Conservation (phyloP, 2,113 vertebrate species). For the Panthera tigris region DNA sequence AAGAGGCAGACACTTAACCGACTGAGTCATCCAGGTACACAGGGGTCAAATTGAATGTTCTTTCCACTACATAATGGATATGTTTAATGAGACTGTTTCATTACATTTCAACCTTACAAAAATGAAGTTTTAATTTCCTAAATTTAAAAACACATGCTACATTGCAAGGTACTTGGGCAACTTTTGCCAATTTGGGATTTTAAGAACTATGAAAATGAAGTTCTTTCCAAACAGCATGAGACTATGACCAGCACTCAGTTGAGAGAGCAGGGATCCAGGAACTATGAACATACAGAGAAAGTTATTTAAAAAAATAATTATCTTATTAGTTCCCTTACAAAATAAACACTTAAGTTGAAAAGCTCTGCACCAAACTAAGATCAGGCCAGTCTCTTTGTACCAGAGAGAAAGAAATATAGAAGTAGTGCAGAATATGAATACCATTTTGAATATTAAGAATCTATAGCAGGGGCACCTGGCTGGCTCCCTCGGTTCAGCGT, state of each 20-base stretch:
- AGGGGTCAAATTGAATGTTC: background rate
- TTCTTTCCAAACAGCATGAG: background rate
- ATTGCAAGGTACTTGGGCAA: background rate
- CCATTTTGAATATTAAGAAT: background rate
- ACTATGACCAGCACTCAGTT: background rate
- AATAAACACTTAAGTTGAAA: background rate
- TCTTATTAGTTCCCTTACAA: background rate
- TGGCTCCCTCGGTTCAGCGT: too few species aligned
- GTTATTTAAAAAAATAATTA: background rate
- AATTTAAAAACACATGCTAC: background rate
- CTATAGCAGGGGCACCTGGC: background rate
- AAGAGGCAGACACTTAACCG: too few species aligned
- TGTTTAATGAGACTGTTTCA: background rate
- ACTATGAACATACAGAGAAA: background rate
- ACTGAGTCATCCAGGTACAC: background rate
- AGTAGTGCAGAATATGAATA: background rate
- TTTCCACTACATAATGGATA: background rate
- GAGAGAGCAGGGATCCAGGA: background rate
- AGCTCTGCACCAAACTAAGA: background rate
- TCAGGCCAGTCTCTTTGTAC: background rate
- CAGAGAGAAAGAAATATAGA: background rate
- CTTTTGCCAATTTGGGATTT: background rate
- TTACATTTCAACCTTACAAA: background rate
- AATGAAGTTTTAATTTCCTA: background rate
- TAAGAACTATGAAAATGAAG: background rate